A percentile compares a stretch with the other conserved stretches of the same genome.
These are phyloP conservation scores for Tachina grossa DNA, from an alignment of 2,888 invertebrate genomes.

Conservation along the genomic window DNA sequence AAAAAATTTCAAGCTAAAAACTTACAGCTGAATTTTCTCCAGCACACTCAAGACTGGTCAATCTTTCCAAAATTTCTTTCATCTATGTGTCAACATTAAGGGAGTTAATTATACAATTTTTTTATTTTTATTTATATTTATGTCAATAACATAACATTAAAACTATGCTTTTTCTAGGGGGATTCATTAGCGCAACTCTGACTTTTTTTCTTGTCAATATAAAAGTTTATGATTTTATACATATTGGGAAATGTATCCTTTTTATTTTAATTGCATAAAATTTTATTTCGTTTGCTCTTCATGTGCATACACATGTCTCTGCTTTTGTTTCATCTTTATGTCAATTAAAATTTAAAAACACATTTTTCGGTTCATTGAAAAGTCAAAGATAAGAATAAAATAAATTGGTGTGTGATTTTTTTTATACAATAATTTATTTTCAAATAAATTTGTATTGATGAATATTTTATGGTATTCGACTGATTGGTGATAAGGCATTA, in stretches of 20 bases:
- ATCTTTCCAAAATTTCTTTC: too few species aligned
- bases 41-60: too few species aligned
- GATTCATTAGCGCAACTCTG: too few species aligned
- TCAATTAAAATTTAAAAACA: conserved; percentile 58
- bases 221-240: not conserved
- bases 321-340: conserved; percentile 17
- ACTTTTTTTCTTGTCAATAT: not conserved
- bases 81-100: too few species aligned
- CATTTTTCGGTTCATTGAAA: conserved; percentile 64
- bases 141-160: too few species aligned
- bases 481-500: conserved; percentile 53
- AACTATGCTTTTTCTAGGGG: too few species aligned
- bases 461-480: not conserved
- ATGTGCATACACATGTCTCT: not conserved
- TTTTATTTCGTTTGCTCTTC: not conserved
- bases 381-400: conserved; percentile 55
- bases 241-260: not conserved
- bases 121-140: too few species aligned
- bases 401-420: conserved; percentile 44
- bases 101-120: too few species aligned
- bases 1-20: too few species aligned
- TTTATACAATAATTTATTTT: conserved; percentile 21
- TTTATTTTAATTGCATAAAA: not conserved
- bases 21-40: too few species aligned
- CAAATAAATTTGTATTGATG: conserved; percentile 31